Percentiles rank a stretch among this genome's conserved stretches.
These are phyloP conservation scores for Aurelia aurita DNA, from an alignment of 30 jellyfish, hydroid and myxozoan species.

Conservation along the genomic window DNA sequence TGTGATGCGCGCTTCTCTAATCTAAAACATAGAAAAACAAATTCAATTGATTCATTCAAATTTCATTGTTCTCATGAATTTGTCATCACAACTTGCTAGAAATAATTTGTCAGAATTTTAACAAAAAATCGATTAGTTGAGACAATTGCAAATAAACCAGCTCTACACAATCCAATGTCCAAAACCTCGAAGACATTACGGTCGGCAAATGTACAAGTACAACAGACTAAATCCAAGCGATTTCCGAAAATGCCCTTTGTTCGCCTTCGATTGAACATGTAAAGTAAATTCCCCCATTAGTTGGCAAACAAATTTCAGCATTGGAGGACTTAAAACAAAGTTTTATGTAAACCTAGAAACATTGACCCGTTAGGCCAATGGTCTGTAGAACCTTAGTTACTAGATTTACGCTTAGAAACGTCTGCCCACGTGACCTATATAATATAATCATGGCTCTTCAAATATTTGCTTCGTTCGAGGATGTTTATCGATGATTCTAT, in stretches of 20 bases:
- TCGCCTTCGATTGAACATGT: conserved; percentile 49
- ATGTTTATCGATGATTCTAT: too few relatives aligned
- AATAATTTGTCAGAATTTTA: background rate
- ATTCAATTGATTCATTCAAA: conserved; percentile 13
- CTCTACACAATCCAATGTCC: background rate
- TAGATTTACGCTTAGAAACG: too few relatives aligned
- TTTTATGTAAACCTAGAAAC: conserved; percentile 20
- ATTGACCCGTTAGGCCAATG: background rate
- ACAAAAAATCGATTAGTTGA: conserved; percentile 36
- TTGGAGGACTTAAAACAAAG: conserved; percentile 21
- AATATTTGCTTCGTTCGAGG: too few relatives aligned
- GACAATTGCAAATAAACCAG: conserved; percentile 22
- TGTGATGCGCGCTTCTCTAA: conserved; percentile 23
- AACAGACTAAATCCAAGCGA: conserved; percentile 40
- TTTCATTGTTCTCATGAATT: background rate
- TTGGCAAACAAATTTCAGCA: conserved; percentile 57
- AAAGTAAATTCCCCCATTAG: conserved; percentile 44
- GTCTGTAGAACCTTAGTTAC: too few relatives aligned
- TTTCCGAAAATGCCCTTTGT: conserved; percentile 62
- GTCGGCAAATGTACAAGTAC: conserved; percentile 55
- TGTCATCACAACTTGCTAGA: conserved; percentile 16
- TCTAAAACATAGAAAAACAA: conserved; percentile 52
- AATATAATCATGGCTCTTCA: too few relatives aligned
- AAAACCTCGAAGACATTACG: conserved; percentile 5
- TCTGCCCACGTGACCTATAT: too few relatives aligned